Base-by-base conservation (phyloP, 2,888 invertebrate genomes). In the Cryptophagus acutangulus region DNA sequence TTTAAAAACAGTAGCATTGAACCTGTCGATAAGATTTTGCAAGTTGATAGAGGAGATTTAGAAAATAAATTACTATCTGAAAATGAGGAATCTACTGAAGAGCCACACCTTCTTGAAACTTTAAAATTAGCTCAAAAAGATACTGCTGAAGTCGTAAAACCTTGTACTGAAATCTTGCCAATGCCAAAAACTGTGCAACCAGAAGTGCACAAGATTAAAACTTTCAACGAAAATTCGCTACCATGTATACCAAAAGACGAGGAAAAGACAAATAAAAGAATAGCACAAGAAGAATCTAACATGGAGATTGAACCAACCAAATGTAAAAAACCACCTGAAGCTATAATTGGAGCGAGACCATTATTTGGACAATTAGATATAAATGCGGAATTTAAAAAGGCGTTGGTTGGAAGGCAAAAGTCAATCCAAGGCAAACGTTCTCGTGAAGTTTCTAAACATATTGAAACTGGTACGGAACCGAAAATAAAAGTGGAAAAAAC, bases 341-440 rank as follows among this genome's bases (percentile, higher is more conserved):
- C 66, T 2, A 61, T 70, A 1, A 65, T 66, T 15, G 70, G 70
- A 2, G 69, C 69, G 1, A 54, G 66, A 30, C 70, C 70, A 3
- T 48, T 69, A 17, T 70, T 70, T 46, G 68, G 69, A 0, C 65
- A 65, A 45, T 42, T 65, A 5, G 64, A 69, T 41, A 65, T 70
- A 26, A 69, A 69, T 48, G 55, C 57, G 3, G 71, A 70, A 53
- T 65, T 70, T 43, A 65, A 66, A 51, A 69, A 67, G 54, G 66
- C 67, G 6, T 43, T 69, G 6, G 55, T 59, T 12, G 59, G 62
- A 1, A 57, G 63, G 45, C 57, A 62, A 46, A 62, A 63, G 40
- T 59, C 62, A 2, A 49, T 57, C 24, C 55, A 56, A 47, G 55
- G 57, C 2, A 61, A 61, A 48, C 52, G 61, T 28, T 45, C 49